phyloP scores from a whole-genome alignment of 2,113 vertebrate genomes.

The Mohoua ochrocephala region DNA sequence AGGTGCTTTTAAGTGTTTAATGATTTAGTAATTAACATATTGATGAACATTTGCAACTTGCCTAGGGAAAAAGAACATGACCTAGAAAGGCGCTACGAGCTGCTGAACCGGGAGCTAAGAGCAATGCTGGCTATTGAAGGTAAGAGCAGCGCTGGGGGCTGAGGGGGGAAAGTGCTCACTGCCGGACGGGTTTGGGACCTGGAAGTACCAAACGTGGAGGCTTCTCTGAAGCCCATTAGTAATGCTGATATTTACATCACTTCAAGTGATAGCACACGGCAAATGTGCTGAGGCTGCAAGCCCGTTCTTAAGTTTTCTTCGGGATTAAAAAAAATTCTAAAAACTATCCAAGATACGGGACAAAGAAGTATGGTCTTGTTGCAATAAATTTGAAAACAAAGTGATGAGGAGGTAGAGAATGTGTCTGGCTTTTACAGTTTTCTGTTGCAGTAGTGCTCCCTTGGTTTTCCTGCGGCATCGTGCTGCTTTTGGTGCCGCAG shows the following conservation, averaged over 20 bases:
- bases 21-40: slow-evolving; percentile 99
- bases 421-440: neutral
- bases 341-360: fast-evolving
- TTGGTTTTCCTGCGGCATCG: neutral
- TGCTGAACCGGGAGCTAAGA: slow-evolving; percentile 94
- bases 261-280: neutral
- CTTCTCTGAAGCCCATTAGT: neutral
- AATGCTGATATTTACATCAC: neutral
- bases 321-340: fast-evolving
- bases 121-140: slow-evolving; percentile 99
- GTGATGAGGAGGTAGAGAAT: neutral
- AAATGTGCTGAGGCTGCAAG: neutral
- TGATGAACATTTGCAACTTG: slow-evolving; percentile 97
- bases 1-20: slow-evolving; percentile 97
- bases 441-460: neutral
- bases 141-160: slow-evolving; percentile 88
- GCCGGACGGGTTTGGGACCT: neutral
- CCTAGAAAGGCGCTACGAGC: slow-evolving; percentile 96
- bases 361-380: neutral
- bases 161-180: slow-evolving; percentile 68
- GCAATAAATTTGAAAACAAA: neutral
- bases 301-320: neutral
- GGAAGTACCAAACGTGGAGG: neutral
- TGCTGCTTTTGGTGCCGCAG: neutral
- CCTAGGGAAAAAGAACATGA: slow-evolving; percentile 99